A percentile compares a stretch with the other conserved stretches of the same genome.
Evolutionary conservation across 2,797 vertebrate genomes (phyloP).

Genomic region (Danionella dracula): DNA sequence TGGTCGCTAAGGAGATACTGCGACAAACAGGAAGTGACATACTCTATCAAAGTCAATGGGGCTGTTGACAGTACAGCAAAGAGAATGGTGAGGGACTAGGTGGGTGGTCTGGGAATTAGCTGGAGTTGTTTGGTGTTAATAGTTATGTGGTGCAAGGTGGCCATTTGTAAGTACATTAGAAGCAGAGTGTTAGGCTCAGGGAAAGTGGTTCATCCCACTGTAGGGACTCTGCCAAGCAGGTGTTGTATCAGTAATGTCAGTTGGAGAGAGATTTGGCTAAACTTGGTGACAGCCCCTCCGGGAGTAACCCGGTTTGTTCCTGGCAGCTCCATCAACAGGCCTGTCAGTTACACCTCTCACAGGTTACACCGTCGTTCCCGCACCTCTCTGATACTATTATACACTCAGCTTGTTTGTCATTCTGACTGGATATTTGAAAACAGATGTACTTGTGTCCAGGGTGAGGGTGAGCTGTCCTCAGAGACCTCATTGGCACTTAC

Average conservation of each 20-base stretch:
- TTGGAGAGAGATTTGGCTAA: conserved; percentile 46
- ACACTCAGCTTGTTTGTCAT: neutral
- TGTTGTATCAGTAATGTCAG: conserved; percentile 40
- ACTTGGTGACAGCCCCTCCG: conserved; percentile 38
- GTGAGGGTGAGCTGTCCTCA: conserved; percentile 18
- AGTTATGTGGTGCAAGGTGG: neutral
- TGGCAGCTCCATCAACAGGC: conserved; percentile 31
- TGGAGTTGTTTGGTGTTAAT: conserved; percentile 17
- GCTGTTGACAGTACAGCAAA: conserved; percentile 39
- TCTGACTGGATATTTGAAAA: conserved; percentile 46
- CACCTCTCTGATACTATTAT: conserved; percentile 27
- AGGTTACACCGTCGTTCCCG: conserved; percentile 39
- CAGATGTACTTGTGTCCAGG: conserved; percentile 3
- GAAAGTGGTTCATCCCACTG: conserved; percentile 2
- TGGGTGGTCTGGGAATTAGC: conserved; percentile 10
- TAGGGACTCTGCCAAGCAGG: conserved; percentile 35
- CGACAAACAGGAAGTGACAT: conserved; percentile 66
- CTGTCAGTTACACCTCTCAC: conserved; percentile 43
- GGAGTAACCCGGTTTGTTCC: conserved; percentile 37
- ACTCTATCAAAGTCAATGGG: conserved; percentile 41
- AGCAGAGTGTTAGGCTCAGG: neutral
- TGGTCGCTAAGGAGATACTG: conserved; percentile 55
- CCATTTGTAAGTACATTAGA: conserved; percentile 18
- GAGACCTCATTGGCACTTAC: conserved; percentile 35
- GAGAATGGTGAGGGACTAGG: conserved; percentile 12